Conservation (phyloP, 1,140 invertebrate genomes). For the Diprion similis region DNA sequence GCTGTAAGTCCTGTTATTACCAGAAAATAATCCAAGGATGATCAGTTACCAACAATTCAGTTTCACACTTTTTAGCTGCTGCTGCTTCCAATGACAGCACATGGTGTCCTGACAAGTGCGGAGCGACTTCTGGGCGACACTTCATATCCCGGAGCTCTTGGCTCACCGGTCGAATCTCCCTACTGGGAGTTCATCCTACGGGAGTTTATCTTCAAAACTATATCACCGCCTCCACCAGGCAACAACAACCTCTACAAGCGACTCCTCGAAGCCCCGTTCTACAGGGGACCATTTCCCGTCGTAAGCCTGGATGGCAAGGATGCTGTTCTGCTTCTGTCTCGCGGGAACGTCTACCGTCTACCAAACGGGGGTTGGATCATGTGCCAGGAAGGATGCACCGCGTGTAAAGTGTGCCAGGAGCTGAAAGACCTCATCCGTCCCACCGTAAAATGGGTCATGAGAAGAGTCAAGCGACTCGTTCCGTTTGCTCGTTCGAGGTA, state of each 20-base stretch:
- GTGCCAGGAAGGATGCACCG: slow-evolving; percentile 44
- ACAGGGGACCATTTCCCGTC: slow-evolving; percentile 31
- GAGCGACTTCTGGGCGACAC: not conserved
- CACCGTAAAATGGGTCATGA: slow-evolving; percentile 35
- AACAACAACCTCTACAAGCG: slow-evolving; percentile 37
- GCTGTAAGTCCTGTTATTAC: not conserved
- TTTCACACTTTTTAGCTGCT: slow-evolving; percentile 6
- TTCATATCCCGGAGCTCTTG: slow-evolving; percentile 2
- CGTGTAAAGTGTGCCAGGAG: slow-evolving; percentile 37
- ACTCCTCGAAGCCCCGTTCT: slow-evolving; percentile 45
- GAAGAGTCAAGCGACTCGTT: slow-evolving; percentile 28
- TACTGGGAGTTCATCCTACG: slow-evolving; percentile 31
- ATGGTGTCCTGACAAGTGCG: not conserved
- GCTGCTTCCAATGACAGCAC: not conserved
- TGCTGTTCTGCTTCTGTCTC: slow-evolving; percentile 31
- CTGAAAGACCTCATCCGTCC: slow-evolving; percentile 22
- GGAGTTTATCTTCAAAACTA: slow-evolving; percentile 47
- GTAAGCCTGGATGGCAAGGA: slow-evolving; percentile 15
- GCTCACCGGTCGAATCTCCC: not conserved
- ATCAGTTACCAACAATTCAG: not conserved
- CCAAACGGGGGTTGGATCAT: slow-evolving; percentile 44
- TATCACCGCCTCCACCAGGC: slow-evolving; percentile 29
- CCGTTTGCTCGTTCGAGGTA: slow-evolving; percentile 16
- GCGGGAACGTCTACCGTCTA: slow-evolving; percentile 39
- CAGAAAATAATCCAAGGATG: not conserved